phyloP scores from a whole-genome alignment of 2,888 invertebrate genomes.

The Scaptomyza flava region DNA sequence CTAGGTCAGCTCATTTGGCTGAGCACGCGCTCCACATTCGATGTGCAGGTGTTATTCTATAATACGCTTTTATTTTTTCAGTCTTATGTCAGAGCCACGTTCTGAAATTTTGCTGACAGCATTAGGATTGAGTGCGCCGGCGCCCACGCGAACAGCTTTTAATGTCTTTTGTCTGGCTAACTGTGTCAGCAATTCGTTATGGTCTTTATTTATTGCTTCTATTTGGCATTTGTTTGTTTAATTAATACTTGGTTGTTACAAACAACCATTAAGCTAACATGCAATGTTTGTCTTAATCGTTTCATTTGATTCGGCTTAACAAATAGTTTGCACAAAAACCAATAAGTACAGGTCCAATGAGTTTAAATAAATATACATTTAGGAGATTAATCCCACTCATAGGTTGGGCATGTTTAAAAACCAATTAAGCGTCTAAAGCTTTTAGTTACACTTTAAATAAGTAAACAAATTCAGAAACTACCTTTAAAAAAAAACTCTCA shows the following conservation, averaged over 20 bases:
- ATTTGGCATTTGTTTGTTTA: conserved; percentile 67
- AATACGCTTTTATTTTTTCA: conserved; percentile 11
- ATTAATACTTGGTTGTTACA: conserved; percentile 51
- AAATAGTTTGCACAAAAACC: background rate
- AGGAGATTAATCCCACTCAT: background rate
- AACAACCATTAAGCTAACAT: background rate
- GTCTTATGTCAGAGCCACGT: conserved; percentile 39
- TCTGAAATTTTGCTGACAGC: conserved; percentile 62
- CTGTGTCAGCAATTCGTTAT: conserved; percentile 78
- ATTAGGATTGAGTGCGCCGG: conserved; percentile 36
- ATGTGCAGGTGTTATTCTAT: conserved; percentile 63
- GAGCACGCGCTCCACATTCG: conserved; percentile 60
- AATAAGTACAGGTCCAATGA: background rate
- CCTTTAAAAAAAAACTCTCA: background rate
- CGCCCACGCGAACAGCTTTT: conserved; percentile 64
- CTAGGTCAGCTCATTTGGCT: conserved; percentile 36
- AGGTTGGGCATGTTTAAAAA: conserved; percentile 20
- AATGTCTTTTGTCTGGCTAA: conserved; percentile 69
- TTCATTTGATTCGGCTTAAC: conserved; percentile 21
- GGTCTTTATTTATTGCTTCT: conserved; percentile 68
- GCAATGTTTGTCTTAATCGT: conserved; percentile 41
- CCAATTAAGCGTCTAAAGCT: conserved; percentile 14
- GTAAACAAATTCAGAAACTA: conserved; percentile 3
- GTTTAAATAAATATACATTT: background rate
- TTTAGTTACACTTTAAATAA: background rate